Conservation (phyloP, 2,113 vertebrate species). For the Neoarius graeffei region DNA sequence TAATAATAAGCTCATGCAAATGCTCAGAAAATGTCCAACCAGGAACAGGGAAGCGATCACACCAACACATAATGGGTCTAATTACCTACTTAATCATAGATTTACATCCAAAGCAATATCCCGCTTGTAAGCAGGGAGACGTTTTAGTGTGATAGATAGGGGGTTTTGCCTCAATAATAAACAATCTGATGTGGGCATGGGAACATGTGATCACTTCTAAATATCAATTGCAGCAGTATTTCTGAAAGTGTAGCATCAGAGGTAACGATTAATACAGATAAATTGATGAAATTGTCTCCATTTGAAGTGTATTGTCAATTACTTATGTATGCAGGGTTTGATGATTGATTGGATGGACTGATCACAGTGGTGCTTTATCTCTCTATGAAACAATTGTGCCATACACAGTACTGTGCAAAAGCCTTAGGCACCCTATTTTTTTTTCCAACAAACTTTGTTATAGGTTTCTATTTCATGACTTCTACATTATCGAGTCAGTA, state of each 20-base stretch:
- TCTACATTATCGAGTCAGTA: no score
- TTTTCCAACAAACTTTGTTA: no score
- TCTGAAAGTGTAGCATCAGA: background rate
- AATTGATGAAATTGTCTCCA: slow-evolving; percentile 4
- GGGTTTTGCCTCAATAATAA: no score
- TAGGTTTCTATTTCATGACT: no score
- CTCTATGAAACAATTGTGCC: background rate
- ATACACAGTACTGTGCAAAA: no score
- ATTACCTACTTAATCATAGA: slow-evolving; percentile 31
- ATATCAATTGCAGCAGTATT: background rate
- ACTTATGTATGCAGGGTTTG: slow-evolving; percentile 1
- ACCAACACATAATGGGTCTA: slow-evolving; percentile 4
- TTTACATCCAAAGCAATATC: slow-evolving; percentile 25
- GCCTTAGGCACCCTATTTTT: no score
- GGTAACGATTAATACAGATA: background rate
- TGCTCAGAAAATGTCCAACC: slow-evolving; percentile 17
- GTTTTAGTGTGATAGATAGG: slow-evolving; percentile 17
- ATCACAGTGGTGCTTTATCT: slow-evolving; percentile 21
- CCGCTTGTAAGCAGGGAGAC: background rate
- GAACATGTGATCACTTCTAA: background rate
- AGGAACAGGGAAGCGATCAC: background rate
- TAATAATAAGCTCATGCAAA: slow-evolving; percentile 35
- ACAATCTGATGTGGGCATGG: background rate
- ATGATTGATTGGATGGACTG: slow-evolving; percentile 22
- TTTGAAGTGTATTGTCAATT: background rate